Conservation (phyloP, 2,113 vertebrate genomes). For the Leucosticte australis region DNA sequence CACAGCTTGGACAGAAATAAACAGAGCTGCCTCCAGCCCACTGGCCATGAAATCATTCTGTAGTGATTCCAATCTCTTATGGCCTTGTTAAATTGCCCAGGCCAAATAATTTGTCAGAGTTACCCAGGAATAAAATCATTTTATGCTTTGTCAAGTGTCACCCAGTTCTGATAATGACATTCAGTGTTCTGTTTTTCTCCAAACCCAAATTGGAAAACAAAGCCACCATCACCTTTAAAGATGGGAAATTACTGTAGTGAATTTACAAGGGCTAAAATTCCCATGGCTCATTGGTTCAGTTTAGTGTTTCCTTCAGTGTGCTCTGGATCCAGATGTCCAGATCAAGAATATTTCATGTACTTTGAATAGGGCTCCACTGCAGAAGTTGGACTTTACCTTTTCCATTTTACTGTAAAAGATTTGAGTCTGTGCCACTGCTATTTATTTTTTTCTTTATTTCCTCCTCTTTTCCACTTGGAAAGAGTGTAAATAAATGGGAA, state of each 20-base stretch:
- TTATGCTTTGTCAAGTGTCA: constrained; percentile 5
- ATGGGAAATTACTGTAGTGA: neutral
- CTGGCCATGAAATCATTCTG: constrained; percentile 34
- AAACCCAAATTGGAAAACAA: neutral
- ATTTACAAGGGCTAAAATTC: neutral
- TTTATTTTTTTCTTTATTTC: neutral
- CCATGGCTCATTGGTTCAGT: neutral
- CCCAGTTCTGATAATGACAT: neutral
- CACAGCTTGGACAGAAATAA: constrained; percentile 6
- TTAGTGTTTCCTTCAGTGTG: neutral
- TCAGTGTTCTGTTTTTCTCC: neutral
- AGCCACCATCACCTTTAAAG: neutral
- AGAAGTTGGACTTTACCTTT: neutral
- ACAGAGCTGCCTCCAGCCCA: neutral
- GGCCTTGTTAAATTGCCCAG: constrained; percentile 45
- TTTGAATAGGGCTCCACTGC: neutral
- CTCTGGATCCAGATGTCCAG: neutral
- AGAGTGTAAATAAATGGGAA: neutral
- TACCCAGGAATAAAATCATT: constrained; percentile 30
- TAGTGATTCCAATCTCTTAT: constrained; percentile 22
- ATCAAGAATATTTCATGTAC: neutral
- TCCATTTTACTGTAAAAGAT: neutral
- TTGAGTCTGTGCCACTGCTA: neutral
- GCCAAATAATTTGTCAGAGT: constrained; percentile 6
- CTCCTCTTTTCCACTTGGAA: neutral